These are phyloP conservation scores for Drosophila tani DNA, from an alignment of 1,140 invertebrate species.

Conservation along the genomic window DNA sequence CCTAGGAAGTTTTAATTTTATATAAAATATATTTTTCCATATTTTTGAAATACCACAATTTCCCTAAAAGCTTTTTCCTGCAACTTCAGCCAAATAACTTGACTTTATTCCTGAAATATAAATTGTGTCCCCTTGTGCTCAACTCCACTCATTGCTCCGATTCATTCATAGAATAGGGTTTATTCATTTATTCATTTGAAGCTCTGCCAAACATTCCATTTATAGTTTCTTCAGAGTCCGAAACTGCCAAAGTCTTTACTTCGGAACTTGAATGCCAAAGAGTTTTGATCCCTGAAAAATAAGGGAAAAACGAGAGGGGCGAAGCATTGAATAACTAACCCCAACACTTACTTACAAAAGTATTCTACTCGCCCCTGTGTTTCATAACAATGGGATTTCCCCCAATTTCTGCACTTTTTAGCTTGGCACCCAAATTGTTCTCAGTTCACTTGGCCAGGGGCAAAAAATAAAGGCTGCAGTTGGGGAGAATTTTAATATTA, in stretches of 20 bases:
- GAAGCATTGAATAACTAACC: conserved; percentile 30
- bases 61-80: conserved; percentile 15
- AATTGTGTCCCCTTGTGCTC: conserved; percentile 16
- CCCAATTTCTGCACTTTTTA: conserved; percentile 49
- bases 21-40: conserved; percentile 3
- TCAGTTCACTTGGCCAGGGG: conserved; percentile 16
- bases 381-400: conserved; percentile 49
- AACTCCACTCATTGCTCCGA: conserved; percentile 20
- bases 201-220: conserved; percentile 48
- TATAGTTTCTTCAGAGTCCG: conserved; percentile 26
- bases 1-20: not conserved
- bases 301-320: not conserved
- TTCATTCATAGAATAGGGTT: conserved; percentile 46
- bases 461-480: not conserved
- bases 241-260: conserved; percentile 44
- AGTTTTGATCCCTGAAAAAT: conserved; percentile 37
- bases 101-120: not conserved
- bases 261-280: conserved; percentile 35
- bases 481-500: conserved; percentile 69
- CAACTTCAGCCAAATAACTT: conserved; percentile 17
- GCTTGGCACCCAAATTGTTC: conserved; percentile 58
- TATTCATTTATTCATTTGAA: conserved; percentile 75
- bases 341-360: conserved; percentile 52
- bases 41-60: not conserved
- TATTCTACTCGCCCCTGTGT: conserved; percentile 45